A percentile compares a stretch with the other conserved stretches of the same genome.
Conservation (phyloP, 2,797 vertebrate genomes). For the Podarcis lilfordi region DNA sequence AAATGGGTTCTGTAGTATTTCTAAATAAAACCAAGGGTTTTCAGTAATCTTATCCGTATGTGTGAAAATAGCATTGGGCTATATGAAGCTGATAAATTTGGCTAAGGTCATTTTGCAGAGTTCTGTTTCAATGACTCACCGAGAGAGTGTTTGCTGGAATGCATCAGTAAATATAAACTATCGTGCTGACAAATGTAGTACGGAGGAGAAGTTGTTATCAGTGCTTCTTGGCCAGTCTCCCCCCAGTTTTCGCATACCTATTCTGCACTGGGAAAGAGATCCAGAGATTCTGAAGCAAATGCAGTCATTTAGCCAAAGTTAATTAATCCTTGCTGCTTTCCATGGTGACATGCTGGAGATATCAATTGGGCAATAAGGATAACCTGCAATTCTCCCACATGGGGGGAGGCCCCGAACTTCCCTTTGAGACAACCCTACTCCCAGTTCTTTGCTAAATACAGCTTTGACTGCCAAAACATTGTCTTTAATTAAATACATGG, state of each 20-base stretch:
- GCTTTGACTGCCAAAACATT: conserved; percentile 19
- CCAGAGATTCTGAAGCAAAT: conserved; percentile 25
- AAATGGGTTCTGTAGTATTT: not conserved
- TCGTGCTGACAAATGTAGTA: not conserved
- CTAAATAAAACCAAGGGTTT: not conserved
- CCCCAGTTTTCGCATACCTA: conserved; percentile 8
- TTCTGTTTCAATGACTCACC: not conserved
- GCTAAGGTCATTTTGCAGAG: not conserved
- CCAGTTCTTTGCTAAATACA: not conserved
- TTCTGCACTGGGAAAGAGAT: conserved; percentile 35
- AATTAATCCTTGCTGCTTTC: conserved; percentile 60
- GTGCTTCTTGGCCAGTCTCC: not conserved
- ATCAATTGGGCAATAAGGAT: conserved; percentile 61
- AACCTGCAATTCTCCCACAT: conserved; percentile 44
- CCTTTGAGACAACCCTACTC: conserved; percentile 23
- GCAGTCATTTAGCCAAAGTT: conserved; percentile 39
- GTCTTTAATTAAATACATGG: conserved; percentile 4
- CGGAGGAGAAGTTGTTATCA: not conserved
- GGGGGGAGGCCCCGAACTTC: conserved; percentile 25
- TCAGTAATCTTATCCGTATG: not conserved
- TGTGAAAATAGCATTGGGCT: not conserved
- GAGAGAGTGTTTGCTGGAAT: not conserved
- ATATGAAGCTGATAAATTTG: not conserved
- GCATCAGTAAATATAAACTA: not conserved
- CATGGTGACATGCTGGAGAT: conserved; percentile 43